These are phyloP conservation scores for Epinephelus cyanopodus DNA, from an alignment of 2,113 vertebrate genomes.

Conservation along the genomic window DNA sequence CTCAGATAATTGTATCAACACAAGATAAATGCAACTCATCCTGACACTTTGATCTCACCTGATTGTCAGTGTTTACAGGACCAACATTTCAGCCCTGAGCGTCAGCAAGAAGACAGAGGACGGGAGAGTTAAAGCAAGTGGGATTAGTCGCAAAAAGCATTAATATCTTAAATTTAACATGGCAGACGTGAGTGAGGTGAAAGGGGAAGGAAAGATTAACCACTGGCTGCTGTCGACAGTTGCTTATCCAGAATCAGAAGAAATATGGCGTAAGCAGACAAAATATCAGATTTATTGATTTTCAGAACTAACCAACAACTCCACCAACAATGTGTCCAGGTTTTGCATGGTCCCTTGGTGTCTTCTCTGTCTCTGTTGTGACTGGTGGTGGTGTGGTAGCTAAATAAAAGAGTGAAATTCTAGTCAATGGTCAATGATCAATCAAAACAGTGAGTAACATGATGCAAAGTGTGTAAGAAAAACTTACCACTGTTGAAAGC, in stretches of 20 bases:
- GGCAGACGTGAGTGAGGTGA: neutral
- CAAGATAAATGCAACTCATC: neutral
- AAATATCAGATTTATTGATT: neutral
- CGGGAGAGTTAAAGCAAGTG: neutral
- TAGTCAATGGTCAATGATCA: neutral
- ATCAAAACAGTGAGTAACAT: neutral
- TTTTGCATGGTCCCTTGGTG: rapidly evolving
- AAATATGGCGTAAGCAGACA: neutral
- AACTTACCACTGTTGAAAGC: constrained; percentile 1
- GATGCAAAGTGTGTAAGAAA: neutral
- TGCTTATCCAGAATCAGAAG: neutral
- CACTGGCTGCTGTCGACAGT: neutral
- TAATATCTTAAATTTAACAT: neutral
- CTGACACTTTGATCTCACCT: constrained; percentile 9
- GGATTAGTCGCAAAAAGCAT: constrained; percentile 9
- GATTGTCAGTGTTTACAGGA: constrained; percentile 8
- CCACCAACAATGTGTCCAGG: too few species aligned
- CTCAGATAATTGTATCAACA: neutral
- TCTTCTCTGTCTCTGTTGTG: neutral
- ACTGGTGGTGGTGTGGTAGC: neutral
- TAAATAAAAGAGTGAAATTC: neutral
- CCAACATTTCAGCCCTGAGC: neutral
- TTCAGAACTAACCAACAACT: constrained; percentile 15
- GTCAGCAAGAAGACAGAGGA: neutral
- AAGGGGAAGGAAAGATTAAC: neutral